Base-by-base conservation (phyloP, 1,140 invertebrate species). In the Drosophila guanche region DNA sequence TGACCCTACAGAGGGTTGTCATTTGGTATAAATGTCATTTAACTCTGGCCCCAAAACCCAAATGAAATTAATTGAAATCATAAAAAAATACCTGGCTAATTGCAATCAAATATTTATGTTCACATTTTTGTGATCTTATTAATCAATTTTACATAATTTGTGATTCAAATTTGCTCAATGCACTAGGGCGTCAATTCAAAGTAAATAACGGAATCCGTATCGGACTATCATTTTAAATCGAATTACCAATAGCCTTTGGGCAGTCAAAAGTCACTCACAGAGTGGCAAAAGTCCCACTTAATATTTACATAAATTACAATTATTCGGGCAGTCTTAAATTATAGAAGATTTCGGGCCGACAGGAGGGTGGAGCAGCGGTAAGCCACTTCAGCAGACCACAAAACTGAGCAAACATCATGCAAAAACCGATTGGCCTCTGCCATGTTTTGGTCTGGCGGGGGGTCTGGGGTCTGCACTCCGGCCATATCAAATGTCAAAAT, bases 51-150 rank as follows among this genome's bases (percentile, higher is more conserved):
- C 16, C 16, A 20, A 20, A 27, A 27, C 1, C 33, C 42, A 69
- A 88, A 86, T 78, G 25, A 76, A 81, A 78, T 86, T 69, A 88
- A 76, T 66, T 60, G 48, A 56, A 60, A 67, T 58, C 60, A 14
- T 45, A 40, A 29, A 42, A 41, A 46, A 52, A 47, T 37, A 5
- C 67, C 29, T 5, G 29, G 27, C 33, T 71, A 66, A 76, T 48
- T 45, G 51, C 40, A 60, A 23, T 81, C 29, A 56, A 65, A 66
- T 51, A 68, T 69, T 65, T 63, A 74, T 73, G 25, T 25, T 16
- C 23, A 51, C 25, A 65, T 47, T 65, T 74, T 66, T 57, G 48
- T 74, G 58, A 29, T 37, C 58, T 47, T 56, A 56, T 52, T 51
- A 62, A 43, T 48, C 20, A 56, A 60, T 37, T 68, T 59, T 56